These are phyloP conservation scores for Rhinichthys klamathensis DNA, from an alignment of 2,113 vertebrate genomes.

Conservation along the genomic window DNA sequence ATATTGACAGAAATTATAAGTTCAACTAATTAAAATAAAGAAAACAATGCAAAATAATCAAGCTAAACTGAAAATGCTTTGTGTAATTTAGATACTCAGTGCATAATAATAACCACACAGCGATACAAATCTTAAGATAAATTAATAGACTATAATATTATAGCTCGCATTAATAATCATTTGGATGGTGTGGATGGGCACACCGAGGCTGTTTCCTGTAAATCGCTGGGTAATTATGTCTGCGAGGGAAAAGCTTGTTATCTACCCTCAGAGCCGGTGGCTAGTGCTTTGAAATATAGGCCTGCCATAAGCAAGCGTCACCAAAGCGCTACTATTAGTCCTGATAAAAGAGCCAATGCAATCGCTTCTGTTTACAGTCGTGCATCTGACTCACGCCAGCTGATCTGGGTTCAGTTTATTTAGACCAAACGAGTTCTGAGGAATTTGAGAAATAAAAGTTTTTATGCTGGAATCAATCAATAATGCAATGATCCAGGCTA, in stretches of 20 bases:
- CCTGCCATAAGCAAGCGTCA: constrained; percentile 69
- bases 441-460: not conserved
- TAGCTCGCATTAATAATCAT: constrained; percentile 54
- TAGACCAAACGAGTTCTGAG: not conserved
- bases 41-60: not conserved
- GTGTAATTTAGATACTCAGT: not conserved
- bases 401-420: constrained; percentile 59
- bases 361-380: constrained; percentile 75
- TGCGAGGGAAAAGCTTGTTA: constrained; percentile 73
- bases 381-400: constrained; percentile 50
- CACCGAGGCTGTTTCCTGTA: constrained; percentile 66
- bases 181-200: constrained; percentile 49
- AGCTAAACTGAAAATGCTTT: not conserved
- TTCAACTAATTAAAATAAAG: not conserved
- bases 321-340: constrained; percentile 73
- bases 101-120: constrained; percentile 40
- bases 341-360: constrained; percentile 75
- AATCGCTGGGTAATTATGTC: constrained; percentile 78
- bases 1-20: no score
- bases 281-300: constrained; percentile 76
- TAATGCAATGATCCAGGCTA: not conserved
- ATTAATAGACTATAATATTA: constrained; percentile 46
- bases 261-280: constrained; percentile 71
- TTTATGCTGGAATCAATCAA: not conserved
- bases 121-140: constrained; percentile 48